Conservation (phyloP, 2,797 vertebrate genomes). For the Enteromius anoplus region DNA sequence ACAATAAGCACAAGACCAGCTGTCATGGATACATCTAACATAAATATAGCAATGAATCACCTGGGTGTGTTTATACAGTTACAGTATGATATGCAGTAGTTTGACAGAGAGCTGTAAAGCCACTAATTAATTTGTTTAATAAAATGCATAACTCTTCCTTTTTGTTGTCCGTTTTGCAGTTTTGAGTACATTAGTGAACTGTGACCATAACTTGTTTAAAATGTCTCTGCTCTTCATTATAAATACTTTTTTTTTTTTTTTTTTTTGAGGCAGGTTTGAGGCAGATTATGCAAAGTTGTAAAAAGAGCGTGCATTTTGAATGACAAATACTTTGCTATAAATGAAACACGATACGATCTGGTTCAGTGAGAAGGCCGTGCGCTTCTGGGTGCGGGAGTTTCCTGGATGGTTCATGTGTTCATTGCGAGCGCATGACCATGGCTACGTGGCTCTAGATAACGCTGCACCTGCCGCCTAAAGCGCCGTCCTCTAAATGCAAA, state of each 20-base stretch:
- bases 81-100: no score
- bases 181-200: background rate
- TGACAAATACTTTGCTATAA: slow-evolving; percentile 38
- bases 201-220: background rate
- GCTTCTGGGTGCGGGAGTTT: no score
- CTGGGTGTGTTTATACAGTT: background rate
- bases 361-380: slow-evolving; percentile 24
- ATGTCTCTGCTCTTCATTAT: background rate
- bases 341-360: slow-evolving; percentile 9
- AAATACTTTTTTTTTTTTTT: no score
- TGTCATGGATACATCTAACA: background rate
- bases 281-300: slow-evolving; percentile 28
- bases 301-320: slow-evolving; percentile 20
- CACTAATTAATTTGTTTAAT: no score
- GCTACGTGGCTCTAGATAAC: no score
- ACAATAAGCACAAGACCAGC: background rate
- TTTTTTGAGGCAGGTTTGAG: background rate
- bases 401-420: no score
- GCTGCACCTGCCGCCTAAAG: no score
- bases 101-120: no score
- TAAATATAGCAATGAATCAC: background rate
- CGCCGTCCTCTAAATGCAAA: no score
- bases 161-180: background rate
- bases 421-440: no score
- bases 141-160: no score